phyloP scores from a whole-genome alignment of 2,797 vertebrate genomes.

The Eidolon dupreanum region DNA sequence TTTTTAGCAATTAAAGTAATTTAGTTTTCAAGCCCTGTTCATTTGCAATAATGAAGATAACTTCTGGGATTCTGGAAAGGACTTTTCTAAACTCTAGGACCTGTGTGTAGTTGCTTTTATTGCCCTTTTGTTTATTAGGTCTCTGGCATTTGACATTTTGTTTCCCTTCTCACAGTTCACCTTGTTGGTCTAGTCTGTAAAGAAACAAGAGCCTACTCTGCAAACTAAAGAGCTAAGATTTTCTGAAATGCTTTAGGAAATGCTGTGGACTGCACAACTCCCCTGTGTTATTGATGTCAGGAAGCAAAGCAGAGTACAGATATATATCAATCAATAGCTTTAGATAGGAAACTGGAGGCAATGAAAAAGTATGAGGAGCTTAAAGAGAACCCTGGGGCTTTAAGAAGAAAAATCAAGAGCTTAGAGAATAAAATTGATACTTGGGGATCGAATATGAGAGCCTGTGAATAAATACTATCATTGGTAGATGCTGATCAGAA shows the following conservation, averaged over 20 bases:
- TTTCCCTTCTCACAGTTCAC: conserved; percentile 61
- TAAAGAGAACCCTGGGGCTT: conserved; percentile 58
- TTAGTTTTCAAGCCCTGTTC: conserved; percentile 39
- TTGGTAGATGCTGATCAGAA: not conserved
- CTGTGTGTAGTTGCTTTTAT: conserved; percentile 27
- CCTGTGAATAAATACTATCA: not conserved
- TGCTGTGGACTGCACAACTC: conserved; percentile 46
- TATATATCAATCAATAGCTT: conserved; percentile 53
- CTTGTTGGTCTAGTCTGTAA: conserved; percentile 57
- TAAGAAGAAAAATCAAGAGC: conserved; percentile 50
- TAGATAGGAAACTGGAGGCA: conserved; percentile 43
- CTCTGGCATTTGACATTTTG: conserved; percentile 53
- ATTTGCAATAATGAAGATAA: conserved; percentile 44
- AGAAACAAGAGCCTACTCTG: conserved; percentile 56
- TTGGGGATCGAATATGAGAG: not conserved
- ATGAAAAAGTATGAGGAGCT: conserved; percentile 52
- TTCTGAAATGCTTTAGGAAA: conserved; percentile 73
- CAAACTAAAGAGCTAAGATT: conserved; percentile 62
- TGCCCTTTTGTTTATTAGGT: conserved; percentile 52
- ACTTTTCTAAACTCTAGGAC: conserved; percentile 51
- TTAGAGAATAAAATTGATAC: conserved; percentile 63
- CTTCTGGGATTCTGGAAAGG: not conserved
- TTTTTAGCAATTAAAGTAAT: conserved; percentile 34
- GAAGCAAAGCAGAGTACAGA: conserved; percentile 68
- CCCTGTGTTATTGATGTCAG: conserved; percentile 65